Evolutionary conservation across 1,140 invertebrate genomes (phyloP).

Genomic region (Chlorops oryzae): DNA sequence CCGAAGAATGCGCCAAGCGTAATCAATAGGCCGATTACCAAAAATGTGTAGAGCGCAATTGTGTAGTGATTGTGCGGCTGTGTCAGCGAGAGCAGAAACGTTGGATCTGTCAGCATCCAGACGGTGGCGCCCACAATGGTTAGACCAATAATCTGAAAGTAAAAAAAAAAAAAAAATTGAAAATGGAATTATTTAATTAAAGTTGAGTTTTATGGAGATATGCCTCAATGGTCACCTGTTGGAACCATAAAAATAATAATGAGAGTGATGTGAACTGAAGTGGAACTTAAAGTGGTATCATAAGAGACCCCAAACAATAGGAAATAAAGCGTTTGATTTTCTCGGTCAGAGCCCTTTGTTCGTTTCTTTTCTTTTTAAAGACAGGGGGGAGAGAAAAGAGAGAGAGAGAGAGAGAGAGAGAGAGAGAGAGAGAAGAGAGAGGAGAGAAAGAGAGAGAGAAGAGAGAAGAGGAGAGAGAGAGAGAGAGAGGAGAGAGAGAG

Average conservation of each 20-base stretch:
- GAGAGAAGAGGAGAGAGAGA: constrained; percentile 4
- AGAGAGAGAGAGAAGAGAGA: background rate
- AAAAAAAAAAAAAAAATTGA: constrained; percentile 18
- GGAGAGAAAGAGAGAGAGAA: background rate
- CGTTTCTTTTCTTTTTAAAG: too few species aligned
- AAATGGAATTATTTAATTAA: background rate
- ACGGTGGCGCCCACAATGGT: constrained; percentile 60
- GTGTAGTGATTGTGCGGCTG: constrained; percentile 64
- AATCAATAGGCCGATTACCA: constrained; percentile 70
- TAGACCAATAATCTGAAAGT: constrained; percentile 66
- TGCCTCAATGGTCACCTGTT: constrained; percentile 21
- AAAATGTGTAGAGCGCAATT: constrained; percentile 66
- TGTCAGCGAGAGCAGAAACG: constrained; percentile 64
- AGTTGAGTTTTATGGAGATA: constrained; percentile 5
- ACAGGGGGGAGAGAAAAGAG: background rate
- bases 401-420: background rate
- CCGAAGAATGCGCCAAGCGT: constrained; percentile 83
- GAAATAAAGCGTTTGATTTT: too few species aligned
- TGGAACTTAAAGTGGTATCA: background rate
- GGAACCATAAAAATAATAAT: too few species aligned
- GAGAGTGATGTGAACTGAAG: too few species aligned
- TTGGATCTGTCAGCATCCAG: constrained; percentile 72
- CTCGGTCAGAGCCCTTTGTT: too few species aligned
- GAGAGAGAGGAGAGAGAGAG: constrained; percentile 12
- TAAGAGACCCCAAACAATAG: background rate